A percentile compares a stretch with the other conserved stretches of the same genome.
phyloP scores from a whole-genome alignment of 1,140 invertebrate genomes.

The Pachyrhynchus sulphureomaculatus region DNA sequence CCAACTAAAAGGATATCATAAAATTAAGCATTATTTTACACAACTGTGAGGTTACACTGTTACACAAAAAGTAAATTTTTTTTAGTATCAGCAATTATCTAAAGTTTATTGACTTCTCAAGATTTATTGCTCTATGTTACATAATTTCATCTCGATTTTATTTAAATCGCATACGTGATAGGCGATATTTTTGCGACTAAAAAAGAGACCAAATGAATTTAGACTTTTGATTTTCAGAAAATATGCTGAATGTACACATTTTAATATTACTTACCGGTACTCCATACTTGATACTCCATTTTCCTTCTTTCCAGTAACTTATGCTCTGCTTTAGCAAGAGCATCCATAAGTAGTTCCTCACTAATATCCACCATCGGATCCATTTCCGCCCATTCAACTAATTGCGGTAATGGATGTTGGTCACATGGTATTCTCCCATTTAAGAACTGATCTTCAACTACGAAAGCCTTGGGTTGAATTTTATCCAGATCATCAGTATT shows the following conservation, averaged over 20 bases:
- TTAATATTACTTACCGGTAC: conserved; percentile 56
- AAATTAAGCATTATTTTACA: not conserved
- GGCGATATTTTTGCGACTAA: too few species aligned
- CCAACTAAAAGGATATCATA: conserved; percentile 56
- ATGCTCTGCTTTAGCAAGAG: conserved; percentile 72
- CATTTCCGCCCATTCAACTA: conserved; percentile 65
- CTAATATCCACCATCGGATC: conserved; percentile 54
- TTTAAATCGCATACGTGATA: too few species aligned
- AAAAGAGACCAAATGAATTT: too few species aligned
- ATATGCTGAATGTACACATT: too few species aligned
- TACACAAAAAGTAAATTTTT: too few species aligned
- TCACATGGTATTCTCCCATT: conserved; percentile 79
- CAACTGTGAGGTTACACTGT: too few species aligned
- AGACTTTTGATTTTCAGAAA: too few species aligned
- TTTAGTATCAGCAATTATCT: too few species aligned
- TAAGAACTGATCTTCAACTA: conserved; percentile 84
- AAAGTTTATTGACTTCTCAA: too few species aligned
- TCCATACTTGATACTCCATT: conserved; percentile 77
- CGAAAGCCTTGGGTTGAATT: conserved; percentile 82
- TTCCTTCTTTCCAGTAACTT: conserved; percentile 70
- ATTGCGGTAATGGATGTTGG: conserved; percentile 65
- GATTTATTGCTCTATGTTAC: too few species aligned
- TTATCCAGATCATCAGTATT: conserved; percentile 67
- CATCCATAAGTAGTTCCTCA: conserved; percentile 61
- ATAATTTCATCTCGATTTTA: too few species aligned